These are phyloP conservation scores for Rhinophrynus dorsalis DNA, from an alignment of 2,797 vertebrate genomes.

Conservation along the genomic window DNA sequence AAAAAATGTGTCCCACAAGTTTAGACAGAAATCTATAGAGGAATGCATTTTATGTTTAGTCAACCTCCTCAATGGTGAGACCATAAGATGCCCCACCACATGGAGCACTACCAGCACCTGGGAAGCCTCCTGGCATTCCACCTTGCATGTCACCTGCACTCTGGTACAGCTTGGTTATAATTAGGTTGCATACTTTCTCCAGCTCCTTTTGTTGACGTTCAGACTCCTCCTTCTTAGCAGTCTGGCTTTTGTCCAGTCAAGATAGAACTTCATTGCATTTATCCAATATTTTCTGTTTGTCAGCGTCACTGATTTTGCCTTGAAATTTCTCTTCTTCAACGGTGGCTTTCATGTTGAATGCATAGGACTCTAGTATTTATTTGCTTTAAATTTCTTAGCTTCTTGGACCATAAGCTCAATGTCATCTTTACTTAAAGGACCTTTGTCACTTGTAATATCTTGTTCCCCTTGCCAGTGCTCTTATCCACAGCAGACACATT, in stretches of 20 bases:
- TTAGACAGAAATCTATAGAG: too few species aligned
- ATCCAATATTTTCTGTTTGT: conserved; percentile 80
- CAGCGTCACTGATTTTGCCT: conserved; percentile 85
- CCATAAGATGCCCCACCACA: conserved; percentile 61
- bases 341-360: conserved; percentile 85
- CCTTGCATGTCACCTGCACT: too few species aligned
- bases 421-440: conserved; percentile 89
- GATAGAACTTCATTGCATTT: conserved; percentile 84
- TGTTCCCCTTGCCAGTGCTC: conserved; percentile 89
- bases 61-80: conserved; percentile 88
- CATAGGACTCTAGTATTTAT: conserved; percentile 89
- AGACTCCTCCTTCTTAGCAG: conserved; percentile 87
- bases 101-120: conserved; percentile 72
- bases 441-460: conserved; percentile 95
- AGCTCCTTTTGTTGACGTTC: conserved; percentile 89
- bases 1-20: too few species aligned
- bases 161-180: conserved; percentile 80
- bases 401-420: conserved; percentile 91
- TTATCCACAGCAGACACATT: conserved; percentile 87
- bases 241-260: conserved; percentile 90
- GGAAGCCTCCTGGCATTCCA: too few species aligned
- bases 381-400: conserved; percentile 84
- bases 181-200: conserved; percentile 83
- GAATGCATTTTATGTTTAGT: too few species aligned
- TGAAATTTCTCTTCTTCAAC: conserved; percentile 85